A percentile compares a stretch with the other conserved stretches of the same genome.
phyloP scores from a whole-genome alignment of 37 sponge, comb jelly and placozoan species.

The Aphrocallistes beatrix region DNA sequence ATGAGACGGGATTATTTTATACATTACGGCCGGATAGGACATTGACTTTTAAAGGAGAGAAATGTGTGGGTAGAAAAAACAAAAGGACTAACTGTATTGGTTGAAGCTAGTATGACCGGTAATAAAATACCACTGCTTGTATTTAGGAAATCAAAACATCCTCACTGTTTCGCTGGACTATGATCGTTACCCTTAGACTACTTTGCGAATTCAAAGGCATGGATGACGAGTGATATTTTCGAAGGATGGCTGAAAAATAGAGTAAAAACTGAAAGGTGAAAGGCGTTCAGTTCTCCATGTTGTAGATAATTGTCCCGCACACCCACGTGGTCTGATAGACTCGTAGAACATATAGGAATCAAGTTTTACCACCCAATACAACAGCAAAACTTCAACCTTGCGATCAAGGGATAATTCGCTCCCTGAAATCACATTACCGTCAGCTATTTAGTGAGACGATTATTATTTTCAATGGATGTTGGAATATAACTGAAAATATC shows the following conservation, averaged over 20 bases:
- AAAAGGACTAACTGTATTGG: conserved; percentile 18
- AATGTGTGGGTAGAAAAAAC: conserved; percentile 12
- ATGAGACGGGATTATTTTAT: conserved; percentile 22
- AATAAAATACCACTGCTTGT: too few relatives aligned
- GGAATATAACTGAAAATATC: background rate
- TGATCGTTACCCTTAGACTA: background rate
- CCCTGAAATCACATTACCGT: background rate
- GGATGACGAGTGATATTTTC: conserved; percentile 24
- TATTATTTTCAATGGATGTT: background rate
- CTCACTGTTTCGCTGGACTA: conserved; percentile 16
- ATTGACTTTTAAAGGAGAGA: conserved; percentile 19
- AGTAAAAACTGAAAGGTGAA: background rate
- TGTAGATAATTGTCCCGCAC: too few relatives aligned
- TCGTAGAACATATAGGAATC: background rate
- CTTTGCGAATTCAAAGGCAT: conserved; percentile 18
- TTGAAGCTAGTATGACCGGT: background rate
- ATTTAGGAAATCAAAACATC: background rate
- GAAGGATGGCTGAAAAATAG: background rate
- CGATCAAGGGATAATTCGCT: conserved; percentile 10
- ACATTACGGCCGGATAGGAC: too few relatives aligned
- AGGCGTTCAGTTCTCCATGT: background rate
- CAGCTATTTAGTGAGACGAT: background rate
- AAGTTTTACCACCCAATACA: conserved; percentile 24
- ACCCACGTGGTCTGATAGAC: conserved; percentile 9
- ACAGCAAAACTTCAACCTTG: conserved; percentile 20